Base-by-base conservation (phyloP, 2,113 vertebrate genomes). In the Neopipo cinnamomea region DNA sequence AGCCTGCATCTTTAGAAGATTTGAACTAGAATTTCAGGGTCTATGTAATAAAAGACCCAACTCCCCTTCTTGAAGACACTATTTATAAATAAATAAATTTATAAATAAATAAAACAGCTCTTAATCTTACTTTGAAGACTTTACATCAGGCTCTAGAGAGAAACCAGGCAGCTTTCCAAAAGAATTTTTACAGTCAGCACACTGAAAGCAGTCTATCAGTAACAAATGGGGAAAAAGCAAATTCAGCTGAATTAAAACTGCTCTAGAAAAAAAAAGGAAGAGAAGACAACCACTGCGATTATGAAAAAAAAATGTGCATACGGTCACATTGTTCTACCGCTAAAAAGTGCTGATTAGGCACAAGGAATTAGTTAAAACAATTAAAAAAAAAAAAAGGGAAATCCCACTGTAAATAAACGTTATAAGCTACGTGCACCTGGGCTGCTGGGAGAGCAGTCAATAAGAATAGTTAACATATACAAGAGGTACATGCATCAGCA, bases 231-330 rank as follows among this genome's bases (percentile, higher is more conserved):
- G 55, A 79, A 95, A 97, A 31, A 85, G 91, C 88, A 95, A 97
- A 96, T 96, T 98, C 96, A 97, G 97, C 95, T 97, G 92, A 98
- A 98, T 98, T 97, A 96, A 98, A 97, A 95, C 74, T 93, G 80
- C 75, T 86, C 61, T 27, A 61, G 44, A 88, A 86, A 77, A 41
- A 41, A 28, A 62, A 74, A 47, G 2, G 42, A 85, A 95, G 19
- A 78, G 85, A 88, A 95, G 17, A 72, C 18, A 87, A 78, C 35
- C 55, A 22, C 15, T 22, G 89, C 23, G 22, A 83, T 66, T 76
- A 83, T 78, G 47, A 94, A 93, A 81, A 96, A 96, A 96, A 89
- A 95, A 22, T 63, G 41, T 78, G 90, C 77, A 85, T 85, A 93
- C 33, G 59, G 91, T 95, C 70, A 94, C 73, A 84, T 94, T 94